Evolutionary conservation across 2,888 invertebrate genomes (phyloP).

Genomic region (Eubasilissa splendida): DNA sequence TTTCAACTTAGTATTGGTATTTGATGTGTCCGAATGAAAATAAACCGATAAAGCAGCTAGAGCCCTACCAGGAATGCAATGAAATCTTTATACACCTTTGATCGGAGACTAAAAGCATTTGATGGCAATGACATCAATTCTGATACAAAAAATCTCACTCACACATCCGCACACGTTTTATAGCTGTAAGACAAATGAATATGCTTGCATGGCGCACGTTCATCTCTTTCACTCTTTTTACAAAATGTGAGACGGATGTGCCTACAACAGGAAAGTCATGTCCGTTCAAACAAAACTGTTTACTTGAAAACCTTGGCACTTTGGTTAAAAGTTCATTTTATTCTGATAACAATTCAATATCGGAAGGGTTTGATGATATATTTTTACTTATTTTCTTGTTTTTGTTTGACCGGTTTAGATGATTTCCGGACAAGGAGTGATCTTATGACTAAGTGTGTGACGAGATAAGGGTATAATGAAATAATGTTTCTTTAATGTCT

Average conservation of each 20-base stretch:
- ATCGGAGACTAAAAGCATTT: slow-evolving; percentile 36
- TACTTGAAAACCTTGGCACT: neutral
- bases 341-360: neutral
- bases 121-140: slow-evolving; percentile 42
- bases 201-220: slow-evolving; percentile 9
- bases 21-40: neutral
- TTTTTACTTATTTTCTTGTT: neutral
- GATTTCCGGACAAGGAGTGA: slow-evolving; percentile 6
- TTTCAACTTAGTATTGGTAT: no score
- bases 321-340: neutral
- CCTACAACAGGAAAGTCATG: neutral
- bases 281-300: neutral
- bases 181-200: slow-evolving; percentile 28
- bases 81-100: slow-evolving; percentile 18
- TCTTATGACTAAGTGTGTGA: slow-evolving; percentile 53
- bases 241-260: slow-evolving; percentile 32
- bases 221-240: slow-evolving; percentile 20
- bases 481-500: slow-evolving; percentile 53
- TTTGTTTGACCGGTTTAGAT: neutral
- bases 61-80: slow-evolving; percentile 9
- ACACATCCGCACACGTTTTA: slow-evolving; percentile 32
- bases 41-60: neutral
- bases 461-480: slow-evolving; percentile 55
- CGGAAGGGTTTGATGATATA: neutral
- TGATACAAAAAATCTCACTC: slow-evolving; percentile 21